These are phyloP conservation scores for Cerastoderma edule DNA, from an alignment of 2,888 invertebrate species.

Conservation along the genomic window DNA sequence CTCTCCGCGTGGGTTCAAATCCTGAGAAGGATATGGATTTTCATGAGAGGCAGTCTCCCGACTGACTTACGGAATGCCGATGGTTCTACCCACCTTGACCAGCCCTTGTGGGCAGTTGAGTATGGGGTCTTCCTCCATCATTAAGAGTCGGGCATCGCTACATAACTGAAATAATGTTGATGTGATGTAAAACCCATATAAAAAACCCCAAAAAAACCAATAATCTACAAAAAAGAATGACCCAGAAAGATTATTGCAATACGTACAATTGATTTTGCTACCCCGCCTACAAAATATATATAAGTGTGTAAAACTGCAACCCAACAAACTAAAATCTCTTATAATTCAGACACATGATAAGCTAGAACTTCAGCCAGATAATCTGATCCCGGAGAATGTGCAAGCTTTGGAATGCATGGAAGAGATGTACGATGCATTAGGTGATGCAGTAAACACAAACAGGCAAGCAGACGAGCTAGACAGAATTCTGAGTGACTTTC, in stretches of 20 bases:
- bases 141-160: too few species aligned
- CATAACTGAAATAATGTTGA: too few species aligned
- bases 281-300: not conserved
- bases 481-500: conserved; percentile 89
- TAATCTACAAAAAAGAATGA: not conserved
- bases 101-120: too few species aligned
- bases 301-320: not conserved
- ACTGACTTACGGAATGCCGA: too few species aligned
- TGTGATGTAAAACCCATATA: not conserved
- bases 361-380: conserved; percentile 65
- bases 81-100: too few species aligned
- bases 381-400: conserved; percentile 47
- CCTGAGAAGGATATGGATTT: too few species aligned
- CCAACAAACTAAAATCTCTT: not conserved
- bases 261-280: not conserved
- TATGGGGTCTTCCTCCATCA: too few species aligned
- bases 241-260: not conserved
- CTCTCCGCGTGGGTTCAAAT: too few species aligned
- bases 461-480: conserved; percentile 89
- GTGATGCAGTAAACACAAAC: conserved; percentile 55
- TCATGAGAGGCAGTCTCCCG: too few species aligned
- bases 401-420: conserved; percentile 64
- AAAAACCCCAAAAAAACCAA: not conserved
- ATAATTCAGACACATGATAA: conserved; percentile 71
- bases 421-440: conserved; percentile 65